Evolutionary conservation across 2,113 vertebrate genomes (phyloP).

Genomic region (Microtus richardsoni): DNA sequence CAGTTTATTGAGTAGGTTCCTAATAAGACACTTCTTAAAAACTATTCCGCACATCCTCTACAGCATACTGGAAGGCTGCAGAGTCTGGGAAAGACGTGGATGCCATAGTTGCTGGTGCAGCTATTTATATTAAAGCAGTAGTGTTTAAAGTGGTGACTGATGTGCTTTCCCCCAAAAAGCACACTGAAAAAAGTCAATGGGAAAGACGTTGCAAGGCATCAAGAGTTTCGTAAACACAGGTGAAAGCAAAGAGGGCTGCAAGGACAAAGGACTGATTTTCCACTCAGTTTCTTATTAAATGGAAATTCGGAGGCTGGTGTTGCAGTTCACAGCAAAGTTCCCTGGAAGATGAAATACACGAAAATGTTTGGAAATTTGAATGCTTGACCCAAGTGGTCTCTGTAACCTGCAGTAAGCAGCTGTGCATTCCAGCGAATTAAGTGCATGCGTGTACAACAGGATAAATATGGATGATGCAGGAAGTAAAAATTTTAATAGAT

Average conservation of each 20-base stretch:
- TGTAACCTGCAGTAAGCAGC: not conserved
- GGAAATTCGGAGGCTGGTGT: slow-evolving; percentile 30
- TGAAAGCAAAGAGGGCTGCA: slow-evolving; percentile 55
- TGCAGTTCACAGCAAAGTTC: slow-evolving; percentile 31
- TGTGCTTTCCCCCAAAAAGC: not conserved
- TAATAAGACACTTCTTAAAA: not conserved
- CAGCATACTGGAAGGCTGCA: not conserved
- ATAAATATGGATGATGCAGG: not conserved
- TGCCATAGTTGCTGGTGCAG: not conserved
- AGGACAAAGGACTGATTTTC: slow-evolving; percentile 54
- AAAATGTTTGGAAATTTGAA: slow-evolving; percentile 57
- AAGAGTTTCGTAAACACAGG: slow-evolving; percentile 52
- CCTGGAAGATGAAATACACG: slow-evolving; percentile 22
- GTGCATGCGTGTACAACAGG: not conserved
- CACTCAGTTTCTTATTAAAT: slow-evolving; percentile 60
- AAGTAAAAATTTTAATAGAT: slow-evolving; percentile 4
- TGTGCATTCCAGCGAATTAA: not conserved
- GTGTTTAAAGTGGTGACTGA: not conserved
- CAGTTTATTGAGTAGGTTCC: not conserved
- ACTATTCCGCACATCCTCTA: not conserved
- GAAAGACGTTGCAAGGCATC: slow-evolving; percentile 13
- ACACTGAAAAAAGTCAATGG: not conserved
- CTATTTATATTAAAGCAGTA: slow-evolving; percentile 6
- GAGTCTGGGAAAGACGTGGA: not conserved
- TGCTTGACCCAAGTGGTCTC: not conserved